Evolutionary conservation across 2,113 vertebrate genomes (phyloP).

Genomic region (Misgurnus mizolepis): DNA sequence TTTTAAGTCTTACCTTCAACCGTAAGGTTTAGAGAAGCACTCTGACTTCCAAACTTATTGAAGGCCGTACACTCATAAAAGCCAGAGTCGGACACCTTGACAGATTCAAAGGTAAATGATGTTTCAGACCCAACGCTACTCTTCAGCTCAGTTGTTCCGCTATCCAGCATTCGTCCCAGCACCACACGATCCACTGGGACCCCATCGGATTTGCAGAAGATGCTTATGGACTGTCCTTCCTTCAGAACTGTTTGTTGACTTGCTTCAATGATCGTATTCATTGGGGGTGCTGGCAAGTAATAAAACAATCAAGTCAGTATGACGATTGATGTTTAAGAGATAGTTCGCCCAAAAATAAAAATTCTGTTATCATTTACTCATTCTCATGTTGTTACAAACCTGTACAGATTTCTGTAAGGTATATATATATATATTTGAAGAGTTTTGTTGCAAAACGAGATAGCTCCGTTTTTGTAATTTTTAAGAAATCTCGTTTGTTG

Average conservation of each 20-base stretch:
- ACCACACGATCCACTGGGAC: conserved; percentile 61
- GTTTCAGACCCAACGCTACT: conserved; percentile 46
- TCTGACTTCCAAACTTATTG: conserved; percentile 54
- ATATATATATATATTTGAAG: no score
- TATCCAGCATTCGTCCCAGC: conserved; percentile 61
- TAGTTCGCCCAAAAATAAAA: no score
- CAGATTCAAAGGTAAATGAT: conserved; percentile 44
- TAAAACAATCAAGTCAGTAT: no score
- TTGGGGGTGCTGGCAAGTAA: conserved; percentile 66
- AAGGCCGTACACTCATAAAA: conserved; percentile 58
- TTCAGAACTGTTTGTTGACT: conserved; percentile 64
- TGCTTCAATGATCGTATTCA: conserved; percentile 63
- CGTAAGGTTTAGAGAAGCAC: conserved; percentile 19
- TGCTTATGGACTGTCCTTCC: conserved; percentile 64
- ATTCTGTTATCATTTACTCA: no score
- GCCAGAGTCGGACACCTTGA: conserved; percentile 56
- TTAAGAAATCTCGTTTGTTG: no score
- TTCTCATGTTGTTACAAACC: no score
- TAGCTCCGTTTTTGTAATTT: no score
- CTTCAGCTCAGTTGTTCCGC: conserved; percentile 57
- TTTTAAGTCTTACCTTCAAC: conserved; percentile 42
- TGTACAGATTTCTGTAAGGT: no score
- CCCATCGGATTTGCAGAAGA: conserved; percentile 58
- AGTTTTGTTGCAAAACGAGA: no score
- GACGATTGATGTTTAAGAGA: no score